Base-by-base conservation (phyloP, 2,888 invertebrate genomes). In the Sinelater perroti region DNA sequence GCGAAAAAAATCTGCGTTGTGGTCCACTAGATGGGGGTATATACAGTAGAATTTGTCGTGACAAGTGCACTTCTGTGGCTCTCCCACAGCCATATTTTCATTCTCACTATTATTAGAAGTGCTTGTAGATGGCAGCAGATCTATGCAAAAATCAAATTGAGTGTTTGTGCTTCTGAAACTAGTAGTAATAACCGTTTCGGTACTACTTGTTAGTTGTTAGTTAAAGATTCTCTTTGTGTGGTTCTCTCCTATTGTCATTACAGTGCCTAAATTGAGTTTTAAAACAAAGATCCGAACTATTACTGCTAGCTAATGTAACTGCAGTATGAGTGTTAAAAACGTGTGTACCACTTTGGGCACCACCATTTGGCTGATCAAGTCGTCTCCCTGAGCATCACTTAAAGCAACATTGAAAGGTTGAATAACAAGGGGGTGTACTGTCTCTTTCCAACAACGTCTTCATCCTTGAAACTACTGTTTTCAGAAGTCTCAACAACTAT, bases 381-480 rank as follows among this genome's bases (percentile, higher is more conserved):
- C n/a, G n/a, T n/a, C n/a, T n/a, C n/a, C n/a, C n/a, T n/a, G n/a
- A n/a, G n/a, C n/a, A n/a, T n/a, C n/a, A n/a, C n/a, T n/a, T n/a
- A n/a, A n/a, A n/a, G n/a, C n/a, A n/a, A n/a, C n/a, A n/a, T n/a
- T n/a, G n/a, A n/a, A n/a, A n/a, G n/a, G n/a, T n/a, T n/a, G n/a
- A n/a, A 4, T 8, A 28, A 28, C 10, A n/a, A n/a, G n/a, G 46
- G 14, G 8, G 33, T 28, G 26, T 40, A 31, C 11, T 46, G 21
- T 24, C 58, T 36, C 26, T 57, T 61, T 18, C 45, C 58, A 1
- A 44, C 31, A 5, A 51, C 38, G 14, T 55, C 52, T 5, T 65
- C 64, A 4, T 67, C 69, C 38, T 74, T 74, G 1, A 73, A 73
- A 51, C 75, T 75, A 31, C 66, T 69, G 28, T 70, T 73, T 38